Conservation (phyloP, 2,797 vertebrate species). For the Sphenopsis melanotis region DNA sequence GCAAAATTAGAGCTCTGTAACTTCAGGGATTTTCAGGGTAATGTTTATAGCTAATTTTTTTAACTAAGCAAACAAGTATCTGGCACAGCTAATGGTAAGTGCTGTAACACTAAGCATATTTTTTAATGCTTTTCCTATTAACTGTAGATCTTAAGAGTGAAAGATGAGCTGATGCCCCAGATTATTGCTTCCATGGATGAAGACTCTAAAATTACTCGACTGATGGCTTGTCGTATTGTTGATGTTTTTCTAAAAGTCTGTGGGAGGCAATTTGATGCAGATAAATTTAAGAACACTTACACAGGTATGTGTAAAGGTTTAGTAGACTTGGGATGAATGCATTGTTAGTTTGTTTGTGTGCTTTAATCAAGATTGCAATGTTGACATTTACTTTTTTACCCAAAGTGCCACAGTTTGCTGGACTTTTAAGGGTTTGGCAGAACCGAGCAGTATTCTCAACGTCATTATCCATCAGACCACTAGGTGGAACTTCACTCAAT, state of each 20-base stretch:
- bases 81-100: background rate
- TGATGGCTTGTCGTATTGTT: slow-evolving; percentile 84
- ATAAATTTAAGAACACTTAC: slow-evolving; percentile 84
- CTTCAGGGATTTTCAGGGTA: background rate
- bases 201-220: slow-evolving; percentile 82
- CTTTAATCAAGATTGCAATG: background rate
- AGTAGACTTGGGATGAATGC: fast-evolving
- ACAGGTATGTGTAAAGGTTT: slow-evolving; percentile 75
- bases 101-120: background rate
- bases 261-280: slow-evolving; percentile 69
- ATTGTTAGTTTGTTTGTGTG: background rate
- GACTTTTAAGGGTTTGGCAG: background rate
- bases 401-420: background rate
- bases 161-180: slow-evolving; percentile 73
- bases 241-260: slow-evolving; percentile 70
- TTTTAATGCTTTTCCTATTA: background rate
- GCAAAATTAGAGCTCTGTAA: background rate
- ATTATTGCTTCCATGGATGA: slow-evolving; percentile 85
- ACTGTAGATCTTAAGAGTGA: slow-evolving; percentile 77
- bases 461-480: background rate
- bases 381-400: background rate
- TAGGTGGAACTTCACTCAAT: slow-evolving; percentile 43
- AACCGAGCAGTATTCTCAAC: background rate
- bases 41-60: background rate
- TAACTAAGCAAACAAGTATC: background rate